Evolutionary conservation across 2,888 invertebrate species (phyloP).

Genomic region (Sesia bembeciformis): DNA sequence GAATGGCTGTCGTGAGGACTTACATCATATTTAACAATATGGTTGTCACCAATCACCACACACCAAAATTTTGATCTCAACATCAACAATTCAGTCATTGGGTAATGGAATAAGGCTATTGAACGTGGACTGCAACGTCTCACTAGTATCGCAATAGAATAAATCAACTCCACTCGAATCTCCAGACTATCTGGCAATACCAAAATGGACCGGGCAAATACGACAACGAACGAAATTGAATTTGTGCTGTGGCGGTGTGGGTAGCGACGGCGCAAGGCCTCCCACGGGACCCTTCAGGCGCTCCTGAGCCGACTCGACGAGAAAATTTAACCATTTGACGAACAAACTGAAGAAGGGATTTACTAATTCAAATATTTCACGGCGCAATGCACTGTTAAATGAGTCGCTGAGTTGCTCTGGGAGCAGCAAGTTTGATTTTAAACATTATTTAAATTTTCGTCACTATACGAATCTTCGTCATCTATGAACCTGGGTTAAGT

Average conservation of each 20-base stretch:
- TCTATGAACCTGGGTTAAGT: too few species aligned
- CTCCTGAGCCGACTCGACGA: constrained; percentile 18
- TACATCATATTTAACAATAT: too few species aligned
- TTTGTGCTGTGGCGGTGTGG: constrained; percentile 35
- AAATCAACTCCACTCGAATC: constrained; percentile 30
- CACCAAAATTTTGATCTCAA: too few species aligned
- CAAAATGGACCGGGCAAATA: constrained; percentile 48
- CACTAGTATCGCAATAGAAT: constrained; percentile 19
- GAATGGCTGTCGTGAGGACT: too few species aligned
- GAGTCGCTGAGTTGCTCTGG: constrained; percentile 1
- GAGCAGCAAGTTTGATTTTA: neutral
- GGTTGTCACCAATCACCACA: too few species aligned
- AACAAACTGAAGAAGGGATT: constrained; percentile 10
- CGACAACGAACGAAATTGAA: constrained; percentile 54
- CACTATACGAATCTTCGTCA: too few species aligned
- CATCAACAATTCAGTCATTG: neutral
- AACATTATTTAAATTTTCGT: neutral
- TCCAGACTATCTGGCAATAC: constrained; percentile 37
- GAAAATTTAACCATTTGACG: constrained; percentile 28
- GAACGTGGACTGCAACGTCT: constrained; percentile 8
- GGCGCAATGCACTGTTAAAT: constrained; percentile 8
- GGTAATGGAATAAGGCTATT: neutral
- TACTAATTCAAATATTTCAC: constrained; percentile 13
- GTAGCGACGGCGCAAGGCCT: constrained; percentile 21
- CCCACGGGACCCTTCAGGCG: constrained; percentile 29